phyloP scores from a whole-genome alignment of 1,140 invertebrate species.

The Drosophila nigrodunni region DNA sequence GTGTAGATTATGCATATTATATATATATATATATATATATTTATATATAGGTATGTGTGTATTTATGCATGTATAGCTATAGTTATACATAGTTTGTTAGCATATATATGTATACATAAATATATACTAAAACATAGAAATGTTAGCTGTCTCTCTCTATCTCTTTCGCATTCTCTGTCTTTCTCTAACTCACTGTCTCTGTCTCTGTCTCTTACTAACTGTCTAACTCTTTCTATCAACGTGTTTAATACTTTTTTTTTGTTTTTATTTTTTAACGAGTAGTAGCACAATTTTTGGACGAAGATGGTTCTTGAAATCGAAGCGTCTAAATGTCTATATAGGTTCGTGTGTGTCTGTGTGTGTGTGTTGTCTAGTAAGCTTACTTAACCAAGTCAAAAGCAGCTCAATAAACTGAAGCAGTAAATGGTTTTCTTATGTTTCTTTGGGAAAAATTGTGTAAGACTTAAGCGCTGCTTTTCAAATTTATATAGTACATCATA shows the following conservation, averaged over 20 bases:
- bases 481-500: constrained; percentile 38
- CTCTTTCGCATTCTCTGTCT: neutral
- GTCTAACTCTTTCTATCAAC: constrained; percentile 23
- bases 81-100: constrained; percentile 27
- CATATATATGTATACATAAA: constrained; percentile 31
- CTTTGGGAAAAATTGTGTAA: constrained; percentile 18
- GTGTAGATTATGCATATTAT: constrained; percentile 15
- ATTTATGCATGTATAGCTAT: constrained; percentile 28
- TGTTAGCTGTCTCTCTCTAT: constrained; percentile 22
- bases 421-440: neutral
- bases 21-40: constrained; percentile 18
- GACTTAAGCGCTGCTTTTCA: constrained; percentile 30
- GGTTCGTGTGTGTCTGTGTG: constrained; percentile 6
- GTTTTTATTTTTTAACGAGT: constrained; percentile 75
- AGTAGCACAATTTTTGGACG: constrained; percentile 82
- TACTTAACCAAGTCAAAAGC: constrained; percentile 32
- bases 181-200: constrained; percentile 9
- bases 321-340: constrained; percentile 62
- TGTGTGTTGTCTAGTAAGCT: constrained; percentile 37
- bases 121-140: constrained; percentile 22
- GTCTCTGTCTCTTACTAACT: constrained; percentile 28
- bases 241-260: constrained; percentile 10
- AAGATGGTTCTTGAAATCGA: constrained; percentile 79
- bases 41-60: constrained; percentile 22
- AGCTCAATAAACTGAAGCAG: constrained; percentile 10